These are phyloP conservation scores for Pimpla rufipes DNA, from an alignment of 2,888 invertebrate genomes.

Conservation along the genomic window DNA sequence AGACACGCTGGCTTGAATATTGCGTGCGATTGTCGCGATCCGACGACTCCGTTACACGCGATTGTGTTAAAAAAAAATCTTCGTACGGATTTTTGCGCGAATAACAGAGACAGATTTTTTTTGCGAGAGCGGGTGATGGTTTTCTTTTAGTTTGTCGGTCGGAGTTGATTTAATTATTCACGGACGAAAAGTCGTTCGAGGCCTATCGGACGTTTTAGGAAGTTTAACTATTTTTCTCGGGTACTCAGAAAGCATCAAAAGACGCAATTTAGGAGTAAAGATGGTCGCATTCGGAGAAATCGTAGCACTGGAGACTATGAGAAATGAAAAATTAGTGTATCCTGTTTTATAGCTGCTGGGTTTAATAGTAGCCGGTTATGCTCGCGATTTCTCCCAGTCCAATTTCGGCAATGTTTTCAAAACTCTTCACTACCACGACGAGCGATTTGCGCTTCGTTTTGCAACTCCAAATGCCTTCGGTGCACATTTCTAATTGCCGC, in stretches of 20 bases:
- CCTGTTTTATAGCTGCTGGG: too few species aligned
- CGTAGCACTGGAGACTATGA: too few species aligned
- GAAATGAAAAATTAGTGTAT: too few species aligned
- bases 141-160: neutral
- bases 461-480: slow-evolving; percentile 7
- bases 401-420: too few species aligned
- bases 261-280: slow-evolving; percentile 24
- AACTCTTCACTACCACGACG: slow-evolving; percentile 11
- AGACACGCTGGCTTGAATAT: slow-evolving; percentile 1
- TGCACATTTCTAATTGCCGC: slow-evolving; percentile 27
- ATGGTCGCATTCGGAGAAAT: too few species aligned
- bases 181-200: neutral
- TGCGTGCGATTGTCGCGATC: slow-evolving; percentile 41
- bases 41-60: slow-evolving; percentile 22
- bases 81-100: slow-evolving; percentile 16
- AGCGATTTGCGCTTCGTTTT: slow-evolving; percentile 28
- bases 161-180: neutral
- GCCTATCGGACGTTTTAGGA: neutral
- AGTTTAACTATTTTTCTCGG: neutral
- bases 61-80: slow-evolving; percentile 2
- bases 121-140: neutral
- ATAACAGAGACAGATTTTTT: neutral
- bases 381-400: too few species aligned
- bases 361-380: too few species aligned
- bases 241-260: slow-evolving; percentile 45